A percentile compares a stretch with the other conserved stretches of the same genome.
These are phyloP conservation scores for Lasioglossum calceatum DNA, from an alignment of 2,888 invertebrate species.

Conservation along the genomic window DNA sequence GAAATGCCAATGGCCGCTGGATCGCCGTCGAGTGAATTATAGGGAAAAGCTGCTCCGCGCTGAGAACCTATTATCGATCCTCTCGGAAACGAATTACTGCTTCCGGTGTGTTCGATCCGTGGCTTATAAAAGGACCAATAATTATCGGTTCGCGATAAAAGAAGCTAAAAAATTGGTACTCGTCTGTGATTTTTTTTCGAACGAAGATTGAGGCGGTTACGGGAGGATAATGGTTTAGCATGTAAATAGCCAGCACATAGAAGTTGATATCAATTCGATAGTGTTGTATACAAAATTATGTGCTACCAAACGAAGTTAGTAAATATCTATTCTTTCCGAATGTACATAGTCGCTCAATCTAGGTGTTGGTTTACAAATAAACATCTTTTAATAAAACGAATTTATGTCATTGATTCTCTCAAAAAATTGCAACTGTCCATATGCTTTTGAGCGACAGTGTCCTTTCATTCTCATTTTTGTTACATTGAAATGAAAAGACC, in stretches of 20 bases:
- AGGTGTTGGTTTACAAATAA: no score
- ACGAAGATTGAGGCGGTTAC: no score
- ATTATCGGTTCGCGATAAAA: slow-evolving; percentile 27
- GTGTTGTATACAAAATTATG: not conserved
- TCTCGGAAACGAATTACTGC: slow-evolving; percentile 34
- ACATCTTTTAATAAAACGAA: no score
- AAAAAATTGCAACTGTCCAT: not conserved
- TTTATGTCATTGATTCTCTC: no score
- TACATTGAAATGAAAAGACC: not conserved
- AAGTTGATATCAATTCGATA: not conserved
- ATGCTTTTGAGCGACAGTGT: not conserved
- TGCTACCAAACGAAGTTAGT: not conserved
- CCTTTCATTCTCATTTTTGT: not conserved
- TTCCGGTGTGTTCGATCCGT: slow-evolving; percentile 36
- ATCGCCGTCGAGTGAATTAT: slow-evolving; percentile 39
- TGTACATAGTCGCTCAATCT: no score
- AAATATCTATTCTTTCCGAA: no score
- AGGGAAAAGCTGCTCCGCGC: slow-evolving; percentile 28
- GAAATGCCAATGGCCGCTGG: slow-evolving; percentile 38
- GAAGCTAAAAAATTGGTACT: slow-evolving; percentile 25
- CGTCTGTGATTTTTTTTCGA: not conserved
- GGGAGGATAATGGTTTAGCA: not conserved
- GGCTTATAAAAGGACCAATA: slow-evolving; percentile 30
- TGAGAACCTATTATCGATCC: slow-evolving; percentile 45
- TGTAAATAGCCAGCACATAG: not conserved